Percentiles rank a stretch among this genome's conserved stretches.
Conservation (phyloP, 2,113 vertebrate species). For the Chaetura pelagica region DNA sequence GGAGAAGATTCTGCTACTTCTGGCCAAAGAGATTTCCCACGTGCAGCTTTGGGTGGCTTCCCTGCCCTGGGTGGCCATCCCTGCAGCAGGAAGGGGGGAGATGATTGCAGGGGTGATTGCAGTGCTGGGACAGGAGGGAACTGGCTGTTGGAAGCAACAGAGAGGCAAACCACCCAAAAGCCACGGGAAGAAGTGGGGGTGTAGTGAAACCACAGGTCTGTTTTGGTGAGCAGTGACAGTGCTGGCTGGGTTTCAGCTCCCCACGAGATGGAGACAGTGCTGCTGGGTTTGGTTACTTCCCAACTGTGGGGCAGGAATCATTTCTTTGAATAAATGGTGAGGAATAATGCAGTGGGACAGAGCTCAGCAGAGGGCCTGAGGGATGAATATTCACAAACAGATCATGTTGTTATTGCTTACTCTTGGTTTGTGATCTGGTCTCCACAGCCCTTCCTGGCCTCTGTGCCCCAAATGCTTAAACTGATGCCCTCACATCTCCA, state of each 20-base stretch:
- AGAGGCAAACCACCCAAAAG: neutral
- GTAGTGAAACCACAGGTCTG: accelerated
- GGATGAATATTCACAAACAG: neutral
- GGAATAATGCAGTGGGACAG: neutral
- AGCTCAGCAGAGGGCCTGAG: neutral
- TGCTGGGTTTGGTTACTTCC: neutral
- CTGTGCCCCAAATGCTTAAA: neutral
- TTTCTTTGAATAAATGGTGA: neutral
- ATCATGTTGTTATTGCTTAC: neutral
- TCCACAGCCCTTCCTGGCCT: neutral
- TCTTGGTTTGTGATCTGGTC: neutral
- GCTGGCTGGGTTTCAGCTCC: neutral
- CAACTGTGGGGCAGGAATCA: neutral
- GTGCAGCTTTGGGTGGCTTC: neutral
- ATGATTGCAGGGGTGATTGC: neutral
- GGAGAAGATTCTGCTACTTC: neutral
- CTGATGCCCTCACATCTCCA: neutral
- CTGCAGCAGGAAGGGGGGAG: neutral
- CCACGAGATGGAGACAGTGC: slow-evolving; percentile 12
- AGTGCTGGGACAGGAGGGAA: neutral
- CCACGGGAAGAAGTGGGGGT: neutral
- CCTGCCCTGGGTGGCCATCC: neutral
- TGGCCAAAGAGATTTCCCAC: neutral
- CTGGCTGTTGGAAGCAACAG: accelerated
- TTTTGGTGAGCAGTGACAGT: neutral